Evolutionary conservation across 64 coral and sea anemone species (phyloP).

Genomic region (Cladopsammia gracilis): DNA sequence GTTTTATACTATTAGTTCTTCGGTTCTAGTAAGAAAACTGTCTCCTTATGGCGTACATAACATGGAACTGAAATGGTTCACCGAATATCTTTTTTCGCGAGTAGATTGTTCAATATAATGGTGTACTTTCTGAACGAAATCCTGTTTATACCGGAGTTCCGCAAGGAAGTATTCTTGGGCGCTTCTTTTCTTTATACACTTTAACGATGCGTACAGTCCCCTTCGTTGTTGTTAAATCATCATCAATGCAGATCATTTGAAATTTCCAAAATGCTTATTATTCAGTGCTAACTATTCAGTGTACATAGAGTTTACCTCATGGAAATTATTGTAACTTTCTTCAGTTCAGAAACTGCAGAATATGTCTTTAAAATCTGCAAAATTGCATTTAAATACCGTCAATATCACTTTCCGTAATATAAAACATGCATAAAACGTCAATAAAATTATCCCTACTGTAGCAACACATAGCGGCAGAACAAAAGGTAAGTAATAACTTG

Average conservation of each 20-base stretch:
- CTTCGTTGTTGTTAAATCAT: constrained; percentile 41
- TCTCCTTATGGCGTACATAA: constrained; percentile 44
- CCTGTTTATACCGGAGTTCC: constrained; percentile 47
- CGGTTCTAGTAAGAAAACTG: constrained; percentile 51
- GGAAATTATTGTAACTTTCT: constrained; percentile 13
- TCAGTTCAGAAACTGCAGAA: constrained; percentile 5
- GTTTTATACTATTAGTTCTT: constrained; percentile 64
- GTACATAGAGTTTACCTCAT: no score
- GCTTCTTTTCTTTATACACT: constrained; percentile 63
- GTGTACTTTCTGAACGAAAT: constrained; percentile 61
- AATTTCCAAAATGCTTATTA: background rate
- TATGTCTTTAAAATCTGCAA: constrained; percentile 4
- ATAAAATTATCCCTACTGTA: no score
- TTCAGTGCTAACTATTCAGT: background rate
- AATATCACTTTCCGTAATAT: no score
- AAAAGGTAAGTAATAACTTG: no score
- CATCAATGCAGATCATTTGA: constrained; percentile 36
- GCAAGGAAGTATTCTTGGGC: constrained; percentile 69
- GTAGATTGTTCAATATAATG: constrained; percentile 58
- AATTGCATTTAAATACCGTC: no score
- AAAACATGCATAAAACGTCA: no score
- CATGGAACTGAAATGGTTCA: constrained; percentile 65
- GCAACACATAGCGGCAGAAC: no score
- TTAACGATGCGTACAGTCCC: constrained; percentile 68
- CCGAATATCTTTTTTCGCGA: constrained; percentile 68